Evolutionary conservation across 2,888 invertebrate species (phyloP).

Genomic region (Spilarctia lutea): DNA sequence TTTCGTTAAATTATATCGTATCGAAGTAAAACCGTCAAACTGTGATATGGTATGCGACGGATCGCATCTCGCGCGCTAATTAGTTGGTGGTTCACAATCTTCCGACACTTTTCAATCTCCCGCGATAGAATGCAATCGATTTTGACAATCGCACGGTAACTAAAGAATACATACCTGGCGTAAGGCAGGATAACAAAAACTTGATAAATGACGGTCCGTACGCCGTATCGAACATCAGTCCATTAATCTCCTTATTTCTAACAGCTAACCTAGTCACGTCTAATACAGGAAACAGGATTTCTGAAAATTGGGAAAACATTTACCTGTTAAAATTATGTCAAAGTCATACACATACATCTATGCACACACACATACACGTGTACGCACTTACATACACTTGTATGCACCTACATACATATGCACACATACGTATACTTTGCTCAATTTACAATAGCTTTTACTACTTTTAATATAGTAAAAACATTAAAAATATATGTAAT

Average conservation of each 20-base stretch:
- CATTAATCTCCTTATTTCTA: constrained; percentile 88
- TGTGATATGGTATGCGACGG: no score
- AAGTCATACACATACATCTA: not conserved
- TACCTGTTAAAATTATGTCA: not conserved
- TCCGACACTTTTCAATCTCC: no score
- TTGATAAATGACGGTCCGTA: constrained; percentile 75
- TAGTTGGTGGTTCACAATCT: no score
- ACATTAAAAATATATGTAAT: not conserved
- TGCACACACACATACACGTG: not conserved
- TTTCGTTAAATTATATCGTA: no score
- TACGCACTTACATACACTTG: not conserved
- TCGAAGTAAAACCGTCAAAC: no score
- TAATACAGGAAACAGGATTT: constrained; percentile 94
- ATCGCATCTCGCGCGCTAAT: no score
- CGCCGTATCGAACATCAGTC: constrained; percentile 74
- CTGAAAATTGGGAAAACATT: constrained; percentile 69
- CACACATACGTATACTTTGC: no score
- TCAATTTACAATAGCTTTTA: not conserved
- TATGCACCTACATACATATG: not conserved
- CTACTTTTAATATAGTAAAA: not conserved
- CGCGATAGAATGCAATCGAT: no score
- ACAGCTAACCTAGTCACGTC: constrained; percentile 95
- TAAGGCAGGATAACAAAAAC: constrained; percentile 70
- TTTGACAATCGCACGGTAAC: no score
- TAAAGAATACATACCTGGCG: constrained; percentile 65